Percentiles rank a stretch among this genome's conserved stretches.
Conservation (phyloP, 2,113 vertebrate species). For the Poecile atricapillus region DNA sequence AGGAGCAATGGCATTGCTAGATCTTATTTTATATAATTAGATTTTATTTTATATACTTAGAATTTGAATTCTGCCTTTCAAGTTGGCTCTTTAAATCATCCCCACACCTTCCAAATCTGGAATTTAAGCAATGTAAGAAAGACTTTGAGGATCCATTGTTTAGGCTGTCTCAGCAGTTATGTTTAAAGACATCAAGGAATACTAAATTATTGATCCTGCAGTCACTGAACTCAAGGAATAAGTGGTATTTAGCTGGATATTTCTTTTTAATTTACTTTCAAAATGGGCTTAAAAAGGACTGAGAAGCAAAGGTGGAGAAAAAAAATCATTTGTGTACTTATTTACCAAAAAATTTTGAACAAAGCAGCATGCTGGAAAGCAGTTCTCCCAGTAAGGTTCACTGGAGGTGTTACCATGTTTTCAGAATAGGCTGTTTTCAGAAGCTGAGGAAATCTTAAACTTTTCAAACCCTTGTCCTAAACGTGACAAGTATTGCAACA, state of each 20-base stretch:
- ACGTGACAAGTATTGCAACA: neutral
- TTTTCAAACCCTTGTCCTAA: constrained; percentile 21
- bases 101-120: neutral
- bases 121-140: neutral
- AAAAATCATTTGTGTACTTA: neutral
- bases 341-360: neutral
- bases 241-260: neutral
- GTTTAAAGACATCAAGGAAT: neutral
- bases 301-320: constrained; percentile 8
- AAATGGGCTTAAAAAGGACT: constrained; percentile 16
- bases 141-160: neutral
- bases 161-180: neutral
- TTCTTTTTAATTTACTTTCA: constrained; percentile 37
- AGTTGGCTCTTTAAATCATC: neutral
- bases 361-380: neutral
- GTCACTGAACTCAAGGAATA: neutral
- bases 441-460: neutral
- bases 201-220: constrained; percentile 1
- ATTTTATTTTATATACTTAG: neutral
- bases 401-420: neutral
- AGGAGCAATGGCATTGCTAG: neutral
- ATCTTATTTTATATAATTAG: neutral
- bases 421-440: neutral
- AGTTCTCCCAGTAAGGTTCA: neutral
- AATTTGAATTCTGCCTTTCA: neutral